phyloP scores from a whole-genome alignment of 2,888 invertebrate species.

The Drosophila pegasa region DNA sequence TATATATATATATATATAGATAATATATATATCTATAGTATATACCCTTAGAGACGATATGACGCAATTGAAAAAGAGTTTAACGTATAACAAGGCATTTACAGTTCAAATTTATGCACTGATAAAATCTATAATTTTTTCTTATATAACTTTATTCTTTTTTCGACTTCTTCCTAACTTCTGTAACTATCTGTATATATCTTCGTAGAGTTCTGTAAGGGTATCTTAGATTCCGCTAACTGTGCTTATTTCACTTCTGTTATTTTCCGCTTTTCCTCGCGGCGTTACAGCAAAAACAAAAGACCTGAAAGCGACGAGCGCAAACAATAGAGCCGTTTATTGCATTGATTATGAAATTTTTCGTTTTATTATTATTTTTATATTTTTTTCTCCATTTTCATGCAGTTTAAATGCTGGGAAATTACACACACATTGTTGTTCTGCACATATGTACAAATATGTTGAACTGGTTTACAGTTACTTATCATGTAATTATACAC shows the following conservation, averaged over 20 bases:
- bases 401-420: constrained; percentile 63
- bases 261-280: constrained; percentile 18
- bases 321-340: constrained; percentile 63
- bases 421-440: constrained; percentile 25
- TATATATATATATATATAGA: neutral
- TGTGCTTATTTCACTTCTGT: neutral
- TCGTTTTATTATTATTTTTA: constrained; percentile 28
- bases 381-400: constrained; percentile 52
- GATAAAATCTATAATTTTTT: neutral
- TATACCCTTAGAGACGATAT: neutral
- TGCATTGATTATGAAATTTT: constrained; percentile 69
- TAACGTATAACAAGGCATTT: neutral
- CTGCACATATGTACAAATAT: constrained; percentile 9
- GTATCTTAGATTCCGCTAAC: constrained; percentile 2
- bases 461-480: constrained; percentile 67
- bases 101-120: neutral
- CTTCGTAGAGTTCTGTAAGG: neutral
- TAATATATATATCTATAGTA: neutral
- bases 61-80: neutral
- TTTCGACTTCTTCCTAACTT: neutral
- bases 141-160: neutral
- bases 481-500: constrained; percentile 46
- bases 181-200: neutral
- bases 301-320: constrained; percentile 8
- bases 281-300: constrained; percentile 22